Percentiles rank a stretch among this genome's conserved stretches.
These are phyloP conservation scores for Cirrhinus mrigala DNA, from an alignment of 2,797 vertebrate species.

Conservation along the genomic window DNA sequence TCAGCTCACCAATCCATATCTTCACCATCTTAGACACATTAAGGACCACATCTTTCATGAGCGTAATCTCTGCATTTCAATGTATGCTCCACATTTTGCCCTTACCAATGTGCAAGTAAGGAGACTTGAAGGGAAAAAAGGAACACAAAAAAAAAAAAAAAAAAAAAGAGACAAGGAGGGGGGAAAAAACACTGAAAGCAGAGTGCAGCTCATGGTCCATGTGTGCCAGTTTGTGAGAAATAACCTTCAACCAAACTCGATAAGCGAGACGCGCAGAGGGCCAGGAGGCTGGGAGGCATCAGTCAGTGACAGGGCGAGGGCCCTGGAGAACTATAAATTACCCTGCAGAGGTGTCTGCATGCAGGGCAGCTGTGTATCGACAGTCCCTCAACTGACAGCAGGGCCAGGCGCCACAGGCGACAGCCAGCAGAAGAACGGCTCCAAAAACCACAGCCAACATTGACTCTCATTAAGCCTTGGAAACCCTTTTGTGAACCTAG, in stretches of 20 bases:
- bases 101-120: constrained; percentile 3
- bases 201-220: constrained; percentile 30
- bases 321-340: constrained; percentile 60
- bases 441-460: constrained; percentile 36
- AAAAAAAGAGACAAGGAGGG: not conserved
- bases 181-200: not conserved
- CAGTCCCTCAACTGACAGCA: constrained; percentile 49
- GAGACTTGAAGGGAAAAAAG: not conserved
- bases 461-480: constrained; percentile 42
- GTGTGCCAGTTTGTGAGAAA: constrained; percentile 26
- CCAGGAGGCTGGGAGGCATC: constrained; percentile 52
- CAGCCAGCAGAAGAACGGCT: constrained; percentile 49
- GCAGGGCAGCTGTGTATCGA: constrained; percentile 40
- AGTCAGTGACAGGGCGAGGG: constrained; percentile 52
- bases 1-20: not conserved
- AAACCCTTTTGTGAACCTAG: constrained; percentile 28
- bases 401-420: constrained; percentile 39
- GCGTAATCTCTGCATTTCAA: not conserved
- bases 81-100: not conserved
- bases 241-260: constrained; percentile 59
- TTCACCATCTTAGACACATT: not conserved
- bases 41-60: not conserved
- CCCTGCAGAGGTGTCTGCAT: constrained; percentile 41
- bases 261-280: constrained; percentile 36
- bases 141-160: not conserved